These are phyloP conservation scores for Motacilla tschutschensis DNA, from an alignment of 2,113 vertebrate genomes.

Conservation along the genomic window DNA sequence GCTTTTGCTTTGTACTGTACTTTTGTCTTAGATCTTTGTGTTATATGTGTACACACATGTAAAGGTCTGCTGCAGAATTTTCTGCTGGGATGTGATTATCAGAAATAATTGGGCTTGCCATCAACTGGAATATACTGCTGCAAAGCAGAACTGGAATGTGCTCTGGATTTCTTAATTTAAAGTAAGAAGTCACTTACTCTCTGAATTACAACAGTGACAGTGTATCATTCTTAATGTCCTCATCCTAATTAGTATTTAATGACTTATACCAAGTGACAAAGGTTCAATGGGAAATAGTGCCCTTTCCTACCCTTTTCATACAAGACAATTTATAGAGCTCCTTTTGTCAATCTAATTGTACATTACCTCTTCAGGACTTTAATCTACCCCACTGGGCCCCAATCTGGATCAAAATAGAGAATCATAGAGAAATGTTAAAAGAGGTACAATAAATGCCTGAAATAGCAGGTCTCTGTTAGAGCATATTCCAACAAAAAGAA, in stretches of 20 bases:
- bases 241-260: background rate
- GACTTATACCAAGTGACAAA: background rate
- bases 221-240: background rate
- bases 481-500: background rate
- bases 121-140: background rate
- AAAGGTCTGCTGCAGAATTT: background rate
- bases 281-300: background rate
- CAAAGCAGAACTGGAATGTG: background rate
- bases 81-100: background rate
- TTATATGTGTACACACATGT: accelerated
- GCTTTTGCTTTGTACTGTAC: background rate
- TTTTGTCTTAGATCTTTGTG: background rate
- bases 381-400: background rate
- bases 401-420: background rate
- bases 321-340: background rate
- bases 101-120: background rate
- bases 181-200: background rate
- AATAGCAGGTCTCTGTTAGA: background rate
- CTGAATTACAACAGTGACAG: background rate
- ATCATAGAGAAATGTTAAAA: background rate
- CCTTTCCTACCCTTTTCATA: background rate
- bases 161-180: background rate
- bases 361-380: background rate
- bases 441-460: background rate
- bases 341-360: background rate